Evolutionary conservation across 2,113 vertebrate genomes (phyloP).

Genomic region (Taurulus bubalis): DNA sequence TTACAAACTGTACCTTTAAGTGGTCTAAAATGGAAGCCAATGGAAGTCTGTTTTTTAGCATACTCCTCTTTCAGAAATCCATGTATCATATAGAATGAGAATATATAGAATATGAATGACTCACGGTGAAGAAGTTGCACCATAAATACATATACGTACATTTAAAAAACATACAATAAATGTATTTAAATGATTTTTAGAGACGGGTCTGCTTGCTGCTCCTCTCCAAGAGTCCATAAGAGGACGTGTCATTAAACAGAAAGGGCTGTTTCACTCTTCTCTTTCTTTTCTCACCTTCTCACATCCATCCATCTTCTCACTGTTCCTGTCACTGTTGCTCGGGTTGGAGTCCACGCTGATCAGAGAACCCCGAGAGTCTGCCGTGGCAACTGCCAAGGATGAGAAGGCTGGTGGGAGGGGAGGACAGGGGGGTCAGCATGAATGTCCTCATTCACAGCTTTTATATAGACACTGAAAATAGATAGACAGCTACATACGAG

Average conservation of each 20-base stretch:
- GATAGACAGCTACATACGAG: background rate
- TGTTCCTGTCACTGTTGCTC: constrained; percentile 95
- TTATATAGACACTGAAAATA: constrained; percentile 4
- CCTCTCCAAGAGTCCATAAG: background rate
- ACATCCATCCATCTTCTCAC: constrained; percentile 94
- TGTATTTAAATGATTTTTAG: background rate
- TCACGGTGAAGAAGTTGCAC: background rate
- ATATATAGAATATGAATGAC: background rate
- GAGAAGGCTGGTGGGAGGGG: constrained; percentile 89
- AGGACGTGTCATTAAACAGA: background rate
- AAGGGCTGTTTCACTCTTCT: background rate
- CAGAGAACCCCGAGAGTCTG: constrained; percentile 95
- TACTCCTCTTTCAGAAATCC: background rate
- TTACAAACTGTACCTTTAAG: too few relatives aligned
- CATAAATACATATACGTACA: background rate
- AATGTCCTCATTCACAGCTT: constrained; percentile 47
- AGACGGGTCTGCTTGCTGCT: background rate
- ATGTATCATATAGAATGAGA: background rate
- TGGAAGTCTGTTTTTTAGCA: background rate
- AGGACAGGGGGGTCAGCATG: constrained; percentile 14
- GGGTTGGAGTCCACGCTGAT: constrained; percentile 98
- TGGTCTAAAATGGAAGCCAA: background rate
- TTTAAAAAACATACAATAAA: background rate
- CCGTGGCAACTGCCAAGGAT: constrained; percentile 94
- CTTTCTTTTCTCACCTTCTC: constrained; percentile 88